Evolutionary conservation across 2,113 vertebrate genomes (phyloP).

Genomic region (Gymnarchus niloticus): DNA sequence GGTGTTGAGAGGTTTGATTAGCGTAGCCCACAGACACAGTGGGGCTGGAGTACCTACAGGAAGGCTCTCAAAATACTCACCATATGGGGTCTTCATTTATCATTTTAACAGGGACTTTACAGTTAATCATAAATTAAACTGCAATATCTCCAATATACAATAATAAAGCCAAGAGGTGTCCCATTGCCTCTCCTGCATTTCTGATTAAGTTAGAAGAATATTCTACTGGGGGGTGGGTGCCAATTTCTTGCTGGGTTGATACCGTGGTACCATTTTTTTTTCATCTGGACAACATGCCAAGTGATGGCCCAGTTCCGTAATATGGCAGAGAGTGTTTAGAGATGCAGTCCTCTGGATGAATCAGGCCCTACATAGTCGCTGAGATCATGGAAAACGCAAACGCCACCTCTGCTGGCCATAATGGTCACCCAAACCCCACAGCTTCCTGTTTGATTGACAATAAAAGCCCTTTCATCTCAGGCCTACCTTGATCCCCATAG

Average conservation of each 20-base stretch:
- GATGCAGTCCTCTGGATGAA: neutral
- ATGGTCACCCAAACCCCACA: constrained; percentile 3
- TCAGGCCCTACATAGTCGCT: neutral
- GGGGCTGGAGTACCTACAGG: neutral
- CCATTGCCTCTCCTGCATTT: neutral
- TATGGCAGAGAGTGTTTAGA: neutral
- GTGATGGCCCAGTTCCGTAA: neutral
- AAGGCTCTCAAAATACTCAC: neutral
- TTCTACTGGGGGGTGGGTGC: neutral
- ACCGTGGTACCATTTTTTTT: neutral
- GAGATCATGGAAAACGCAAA: neutral
- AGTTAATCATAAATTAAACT: constrained; percentile 2
- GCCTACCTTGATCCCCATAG: neutral
- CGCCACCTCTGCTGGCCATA: neutral
- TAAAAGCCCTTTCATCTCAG: constrained; percentile 9
- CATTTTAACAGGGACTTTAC: neutral
- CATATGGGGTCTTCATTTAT: neutral
- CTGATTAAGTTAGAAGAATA: neutral
- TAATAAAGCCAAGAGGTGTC: too few species aligned
- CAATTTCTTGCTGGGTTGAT: neutral
- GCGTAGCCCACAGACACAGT: neutral
- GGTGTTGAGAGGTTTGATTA: neutral
- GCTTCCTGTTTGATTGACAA: neutral
- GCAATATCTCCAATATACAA: neutral
- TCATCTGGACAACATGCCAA: neutral